phyloP scores from a whole-genome alignment of 2,113 vertebrate genomes.

The Balaenoptera acutorostrata region DNA sequence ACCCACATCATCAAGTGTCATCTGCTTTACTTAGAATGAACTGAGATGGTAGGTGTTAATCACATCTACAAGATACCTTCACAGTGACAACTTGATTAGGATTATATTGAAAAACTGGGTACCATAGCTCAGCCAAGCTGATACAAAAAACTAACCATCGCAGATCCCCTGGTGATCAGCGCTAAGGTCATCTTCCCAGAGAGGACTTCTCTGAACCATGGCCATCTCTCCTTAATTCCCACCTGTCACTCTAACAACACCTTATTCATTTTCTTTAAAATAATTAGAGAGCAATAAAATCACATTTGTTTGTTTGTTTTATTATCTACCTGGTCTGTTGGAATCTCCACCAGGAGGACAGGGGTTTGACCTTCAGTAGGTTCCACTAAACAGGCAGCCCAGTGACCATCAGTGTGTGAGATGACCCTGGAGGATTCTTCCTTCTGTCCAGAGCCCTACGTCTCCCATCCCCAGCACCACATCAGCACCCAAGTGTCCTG shows the following conservation, averaged over 20 bases:
- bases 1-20: rapidly evolving
- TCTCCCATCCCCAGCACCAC: neutral
- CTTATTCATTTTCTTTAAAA: neutral
- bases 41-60: neutral
- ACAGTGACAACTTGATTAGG: rapidly evolving
- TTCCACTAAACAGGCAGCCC: too few species aligned
- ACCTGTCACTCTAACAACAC: neutral
- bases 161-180: neutral
- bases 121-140: rapidly evolving
- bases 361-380: rapidly evolving
- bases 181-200: neutral
- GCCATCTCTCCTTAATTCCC: rapidly evolving
- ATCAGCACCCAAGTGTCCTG: rapidly evolving
- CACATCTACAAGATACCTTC: rapidly evolving
- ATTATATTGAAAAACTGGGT: rapidly evolving
- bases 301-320: neutral
- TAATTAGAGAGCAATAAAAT: neutral
- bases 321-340: neutral
- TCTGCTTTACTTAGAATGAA: rapidly evolving
- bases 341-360: too few species aligned
- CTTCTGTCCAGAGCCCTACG: rapidly evolving
- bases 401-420: too few species aligned
- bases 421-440: rapidly evolving
- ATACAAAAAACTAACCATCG: rapidly evolving
- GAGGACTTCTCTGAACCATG: rapidly evolving